Percentiles rank a stretch among this genome's conserved stretches.
Conservation (phyloP, 2,797 vertebrate genomes). For the Eleutherodactylus coqui region DNA sequence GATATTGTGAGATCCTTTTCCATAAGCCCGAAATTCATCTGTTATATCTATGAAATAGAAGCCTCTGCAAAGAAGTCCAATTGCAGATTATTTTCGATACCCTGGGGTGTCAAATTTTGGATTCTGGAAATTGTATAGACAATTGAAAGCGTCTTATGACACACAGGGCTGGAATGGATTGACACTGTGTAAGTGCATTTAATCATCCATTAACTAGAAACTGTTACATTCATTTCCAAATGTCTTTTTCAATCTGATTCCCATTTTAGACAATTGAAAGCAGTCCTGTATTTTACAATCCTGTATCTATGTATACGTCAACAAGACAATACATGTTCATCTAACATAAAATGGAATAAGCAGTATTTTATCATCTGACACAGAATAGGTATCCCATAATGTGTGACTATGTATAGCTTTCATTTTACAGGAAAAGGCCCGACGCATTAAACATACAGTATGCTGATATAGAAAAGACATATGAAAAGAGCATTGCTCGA, state of each 20-base stretch:
- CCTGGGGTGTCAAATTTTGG: conserved; percentile 12
- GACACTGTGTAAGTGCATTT: conserved; percentile 10
- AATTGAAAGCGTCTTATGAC: background rate
- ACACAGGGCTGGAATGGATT: background rate
- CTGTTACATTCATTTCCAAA: background rate
- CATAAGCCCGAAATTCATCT: conserved; percentile 30
- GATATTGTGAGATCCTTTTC: conserved; percentile 26
- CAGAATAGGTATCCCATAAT: background rate
- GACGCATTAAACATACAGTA: background rate
- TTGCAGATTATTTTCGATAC: conserved; percentile 8
- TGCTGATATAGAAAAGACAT: background rate
- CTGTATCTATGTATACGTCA: background rate
- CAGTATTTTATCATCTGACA: background rate
- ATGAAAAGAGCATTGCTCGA: conserved; percentile 1
- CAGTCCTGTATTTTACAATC: background rate
- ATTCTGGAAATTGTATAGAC: conserved; percentile 28
- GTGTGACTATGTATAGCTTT: background rate
- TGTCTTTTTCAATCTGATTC: background rate
- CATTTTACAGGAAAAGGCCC: background rate
- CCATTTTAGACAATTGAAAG: background rate
- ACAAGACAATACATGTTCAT: background rate
- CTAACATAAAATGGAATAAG: background rate
- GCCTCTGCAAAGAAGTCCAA: background rate
- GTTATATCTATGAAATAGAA: conserved; percentile 7
- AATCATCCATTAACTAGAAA: background rate